Evolutionary conservation across 2,113 vertebrate genomes (phyloP).

Genomic region (Podiceps cristatus): DNA sequence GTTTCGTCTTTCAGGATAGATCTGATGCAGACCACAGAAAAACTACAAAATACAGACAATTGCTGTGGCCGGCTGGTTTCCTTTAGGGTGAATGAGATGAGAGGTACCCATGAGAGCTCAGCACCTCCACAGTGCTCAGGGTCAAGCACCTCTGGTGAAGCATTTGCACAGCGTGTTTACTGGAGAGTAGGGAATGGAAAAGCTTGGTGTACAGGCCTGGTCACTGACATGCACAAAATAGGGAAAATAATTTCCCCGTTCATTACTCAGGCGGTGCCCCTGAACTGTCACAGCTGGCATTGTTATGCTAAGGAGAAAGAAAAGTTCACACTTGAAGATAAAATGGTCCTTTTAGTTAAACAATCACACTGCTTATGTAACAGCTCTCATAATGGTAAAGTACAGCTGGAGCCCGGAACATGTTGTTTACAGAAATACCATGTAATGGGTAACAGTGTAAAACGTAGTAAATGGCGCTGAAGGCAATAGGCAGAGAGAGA

Average conservation of each 20-base stretch:
- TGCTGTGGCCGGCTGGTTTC: not conserved
- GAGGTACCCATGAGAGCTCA: not conserved
- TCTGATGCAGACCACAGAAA: not conserved
- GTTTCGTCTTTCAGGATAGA: not conserved
- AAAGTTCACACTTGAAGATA: not conserved
- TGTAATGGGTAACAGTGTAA: not conserved
- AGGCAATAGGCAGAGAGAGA: not conserved
- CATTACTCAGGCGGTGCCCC: not conserved
- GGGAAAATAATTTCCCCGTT: not conserved
- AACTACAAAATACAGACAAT: not conserved
- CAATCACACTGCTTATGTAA: slow-evolving; percentile 6
- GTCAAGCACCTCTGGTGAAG: not conserved
- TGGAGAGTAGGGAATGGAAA: not conserved
- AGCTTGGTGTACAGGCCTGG: not conserved
- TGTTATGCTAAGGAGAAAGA: not conserved
- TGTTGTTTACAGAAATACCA: not conserved
- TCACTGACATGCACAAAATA: not conserved
- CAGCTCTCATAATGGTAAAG: not conserved
- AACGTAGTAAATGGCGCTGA: not conserved
- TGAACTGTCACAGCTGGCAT: not conserved
- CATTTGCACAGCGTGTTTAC: rapidly evolving
- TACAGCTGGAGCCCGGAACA: slow-evolving; percentile 42
- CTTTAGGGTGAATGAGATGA: not conserved
- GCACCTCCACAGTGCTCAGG: not conserved
- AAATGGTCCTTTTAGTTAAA: slow-evolving; percentile 13